Percentiles rank a stretch among this genome's conserved stretches.
Conservation (phyloP, 2,797 vertebrate genomes). For the Otolemur crassicaudatus region DNA sequence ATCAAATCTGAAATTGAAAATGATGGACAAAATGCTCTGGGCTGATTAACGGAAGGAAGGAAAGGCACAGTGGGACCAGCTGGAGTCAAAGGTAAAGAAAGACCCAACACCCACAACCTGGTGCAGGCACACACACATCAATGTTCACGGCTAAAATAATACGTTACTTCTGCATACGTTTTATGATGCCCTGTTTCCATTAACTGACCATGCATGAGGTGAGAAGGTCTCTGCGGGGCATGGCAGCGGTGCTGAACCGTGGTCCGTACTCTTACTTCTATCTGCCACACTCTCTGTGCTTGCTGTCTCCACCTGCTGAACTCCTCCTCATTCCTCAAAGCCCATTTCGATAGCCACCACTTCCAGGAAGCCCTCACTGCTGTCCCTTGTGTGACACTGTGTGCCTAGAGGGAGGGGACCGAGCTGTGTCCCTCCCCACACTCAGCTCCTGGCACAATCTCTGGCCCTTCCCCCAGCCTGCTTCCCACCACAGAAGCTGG, state of each 20-base stretch:
- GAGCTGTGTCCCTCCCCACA: rapidly evolving
- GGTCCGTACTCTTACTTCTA: rapidly evolving
- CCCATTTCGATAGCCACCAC: background rate
- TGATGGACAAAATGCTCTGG: background rate
- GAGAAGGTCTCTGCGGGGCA: rapidly evolving
- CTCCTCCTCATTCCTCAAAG: background rate
- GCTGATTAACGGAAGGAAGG: background rate
- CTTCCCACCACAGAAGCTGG: background rate
- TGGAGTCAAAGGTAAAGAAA: background rate
- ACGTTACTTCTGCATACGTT: rapidly evolving
- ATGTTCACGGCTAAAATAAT: rapidly evolving
- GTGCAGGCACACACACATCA: rapidly evolving
- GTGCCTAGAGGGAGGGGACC: background rate
- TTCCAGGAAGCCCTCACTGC: background rate
- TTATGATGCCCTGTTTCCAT: rapidly evolving
- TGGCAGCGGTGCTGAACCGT: rapidly evolving
- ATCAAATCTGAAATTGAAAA: background rate
- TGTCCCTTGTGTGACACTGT: rapidly evolving
- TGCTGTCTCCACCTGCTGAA: background rate
- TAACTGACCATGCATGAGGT: rapidly evolving
- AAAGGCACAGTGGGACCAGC: rapidly evolving
- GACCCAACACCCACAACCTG: rapidly evolving
- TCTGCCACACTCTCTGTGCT: background rate
- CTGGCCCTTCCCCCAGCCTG: background rate
- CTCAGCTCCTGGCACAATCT: background rate